Percentiles rank a stretch among this genome's conserved stretches.
phyloP scores from a whole-genome alignment of 2,888 invertebrate genomes.

The Acleris cristana region DNA sequence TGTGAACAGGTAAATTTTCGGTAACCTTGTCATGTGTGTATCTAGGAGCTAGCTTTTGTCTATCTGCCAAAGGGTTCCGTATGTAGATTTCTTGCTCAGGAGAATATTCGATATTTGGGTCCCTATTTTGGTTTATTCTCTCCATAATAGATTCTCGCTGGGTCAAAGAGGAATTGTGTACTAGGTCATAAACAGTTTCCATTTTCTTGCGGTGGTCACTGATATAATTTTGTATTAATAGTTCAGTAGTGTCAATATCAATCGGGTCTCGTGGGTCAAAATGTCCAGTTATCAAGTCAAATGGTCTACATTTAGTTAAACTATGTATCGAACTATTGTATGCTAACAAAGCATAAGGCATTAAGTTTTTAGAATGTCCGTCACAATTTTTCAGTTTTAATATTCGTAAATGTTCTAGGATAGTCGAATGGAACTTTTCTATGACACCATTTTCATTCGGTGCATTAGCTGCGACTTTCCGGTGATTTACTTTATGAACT shows the following conservation, averaged over 20 bases:
- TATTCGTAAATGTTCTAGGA: conserved; percentile 5
- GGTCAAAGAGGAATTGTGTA: neutral
- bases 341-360: conserved; percentile 1
- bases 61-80: neutral
- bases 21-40: conserved; percentile 2
- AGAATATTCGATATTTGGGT: neutral
- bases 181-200: conserved; percentile 1
- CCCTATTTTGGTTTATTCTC: conserved; percentile 4
- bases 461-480: neutral
- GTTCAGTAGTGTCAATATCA: neutral
- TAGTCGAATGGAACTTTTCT: neutral
- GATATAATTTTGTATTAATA: conserved; percentile 1
- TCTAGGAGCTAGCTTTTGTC: neutral
- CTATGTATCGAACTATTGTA: conserved; percentile 3
- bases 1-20: conserved; percentile 43
- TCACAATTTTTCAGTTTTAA: neutral
- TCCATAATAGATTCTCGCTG: neutral
- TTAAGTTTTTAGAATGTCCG: neutral
- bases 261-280: conserved; percentile 9
- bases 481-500: neutral
- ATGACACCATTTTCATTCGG: conserved; percentile 2
- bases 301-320: neutral
- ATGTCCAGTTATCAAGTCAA: conserved; percentile 1
- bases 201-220: neutral
- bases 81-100: conserved; percentile 4